These are phyloP conservation scores for Pseudocheirus occidentalis DNA, from an alignment of 2,797 vertebrate genomes.

Conservation along the genomic window DNA sequence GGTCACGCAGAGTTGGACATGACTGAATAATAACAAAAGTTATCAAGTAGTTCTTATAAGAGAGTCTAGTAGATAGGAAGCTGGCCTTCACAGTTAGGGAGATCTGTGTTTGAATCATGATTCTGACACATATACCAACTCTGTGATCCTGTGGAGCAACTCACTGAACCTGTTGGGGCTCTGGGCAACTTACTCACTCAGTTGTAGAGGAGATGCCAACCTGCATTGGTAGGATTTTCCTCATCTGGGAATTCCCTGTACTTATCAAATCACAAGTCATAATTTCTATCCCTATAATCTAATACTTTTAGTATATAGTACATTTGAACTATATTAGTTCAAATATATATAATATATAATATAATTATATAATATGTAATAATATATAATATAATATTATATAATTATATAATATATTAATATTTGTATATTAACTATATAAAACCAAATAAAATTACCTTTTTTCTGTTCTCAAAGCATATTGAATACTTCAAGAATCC, in stretches of 20 bases:
- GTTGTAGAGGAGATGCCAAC: neutral
- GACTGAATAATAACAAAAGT: neutral
- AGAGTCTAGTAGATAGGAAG: neutral
- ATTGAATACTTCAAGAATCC: neutral
- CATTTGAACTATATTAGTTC: neutral
- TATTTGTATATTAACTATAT: too few species aligned
- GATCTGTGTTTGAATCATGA: neutral
- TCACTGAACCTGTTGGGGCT: neutral
- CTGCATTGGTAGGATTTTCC: neutral
- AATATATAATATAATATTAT: too few species aligned
- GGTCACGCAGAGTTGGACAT: neutral
- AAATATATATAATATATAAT: too few species aligned
- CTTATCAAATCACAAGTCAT: neutral
- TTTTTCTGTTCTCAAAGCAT: conserved; percentile 10
- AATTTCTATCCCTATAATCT: neutral
- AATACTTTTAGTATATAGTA: neutral
- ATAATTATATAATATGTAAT: too few species aligned
- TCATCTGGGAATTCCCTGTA: neutral
- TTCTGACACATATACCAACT: neutral
- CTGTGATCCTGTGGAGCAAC: neutral
- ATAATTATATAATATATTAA: too few species aligned
- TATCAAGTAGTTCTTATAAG: neutral
- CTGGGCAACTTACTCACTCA: neutral
- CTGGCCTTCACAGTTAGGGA: neutral
- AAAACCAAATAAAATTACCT: neutral